phyloP scores from a whole-genome alignment of 2,797 vertebrate species.

The Parotocinclus haroldoi region DNA sequence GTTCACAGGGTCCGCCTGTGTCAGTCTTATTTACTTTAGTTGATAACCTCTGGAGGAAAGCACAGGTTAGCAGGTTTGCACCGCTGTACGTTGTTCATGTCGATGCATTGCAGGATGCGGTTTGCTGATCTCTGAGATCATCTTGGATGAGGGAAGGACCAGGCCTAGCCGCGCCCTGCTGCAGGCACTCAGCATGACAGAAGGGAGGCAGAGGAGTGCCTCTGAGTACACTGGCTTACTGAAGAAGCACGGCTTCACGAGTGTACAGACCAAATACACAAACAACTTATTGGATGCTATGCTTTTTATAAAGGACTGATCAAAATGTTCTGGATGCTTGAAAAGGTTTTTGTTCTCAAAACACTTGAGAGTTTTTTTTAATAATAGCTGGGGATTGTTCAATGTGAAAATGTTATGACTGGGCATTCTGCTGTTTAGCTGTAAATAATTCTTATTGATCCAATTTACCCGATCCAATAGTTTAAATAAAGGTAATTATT shows the following conservation, averaged over 20 bases:
- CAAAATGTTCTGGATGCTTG: slow-evolving; percentile 6
- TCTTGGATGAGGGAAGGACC: slow-evolving; percentile 70
- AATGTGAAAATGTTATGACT: background rate
- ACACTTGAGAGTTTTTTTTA: slow-evolving; percentile 3
- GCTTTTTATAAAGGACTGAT: slow-evolving; percentile 67
- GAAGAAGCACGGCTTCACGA: slow-evolving; percentile 71
- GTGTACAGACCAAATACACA: slow-evolving; percentile 61
- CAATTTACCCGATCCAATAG: too few species aligned
- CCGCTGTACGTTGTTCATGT: too few species aligned
- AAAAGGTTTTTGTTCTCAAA: background rate
- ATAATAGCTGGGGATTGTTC: background rate
- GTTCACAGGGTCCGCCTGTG: background rate
- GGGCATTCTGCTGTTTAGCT: slow-evolving; percentile 6
- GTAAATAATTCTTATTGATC: slow-evolving; percentile 1
- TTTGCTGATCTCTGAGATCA: slow-evolving; percentile 77
- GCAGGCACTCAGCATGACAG: slow-evolving; percentile 77
- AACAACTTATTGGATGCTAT: slow-evolving; percentile 74
- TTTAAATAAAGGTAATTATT: too few species aligned
- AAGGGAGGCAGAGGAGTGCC: slow-evolving; percentile 73
- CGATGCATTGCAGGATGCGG: slow-evolving; percentile 64
- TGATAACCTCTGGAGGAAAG: slow-evolving; percentile 8
- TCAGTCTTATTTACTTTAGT: slow-evolving; percentile 14
- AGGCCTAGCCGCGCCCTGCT: slow-evolving; percentile 67
- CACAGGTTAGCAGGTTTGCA: background rate
- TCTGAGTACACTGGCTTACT: slow-evolving; percentile 71